These are phyloP conservation scores for Scaptomyza cyrtandrae DNA, from an alignment of 2,888 invertebrate species.

Conservation along the genomic window DNA sequence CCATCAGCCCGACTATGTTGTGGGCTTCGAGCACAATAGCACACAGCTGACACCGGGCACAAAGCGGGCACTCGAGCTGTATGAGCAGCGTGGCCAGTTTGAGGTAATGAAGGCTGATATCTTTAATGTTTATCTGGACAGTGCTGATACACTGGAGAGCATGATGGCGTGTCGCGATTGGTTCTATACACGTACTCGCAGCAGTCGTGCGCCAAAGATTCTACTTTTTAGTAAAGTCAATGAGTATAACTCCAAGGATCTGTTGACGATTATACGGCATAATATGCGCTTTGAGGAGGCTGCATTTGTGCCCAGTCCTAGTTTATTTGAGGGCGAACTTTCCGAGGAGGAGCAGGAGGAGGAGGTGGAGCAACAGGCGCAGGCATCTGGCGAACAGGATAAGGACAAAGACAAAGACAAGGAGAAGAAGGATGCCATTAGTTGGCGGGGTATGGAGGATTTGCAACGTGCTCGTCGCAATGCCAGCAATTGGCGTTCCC, in stretches of 20 bases:
- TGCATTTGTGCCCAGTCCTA: conserved; percentile 64
- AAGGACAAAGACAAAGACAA: conserved; percentile 1
- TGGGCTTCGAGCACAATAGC: conserved; percentile 41
- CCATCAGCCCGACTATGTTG: conserved; percentile 54
- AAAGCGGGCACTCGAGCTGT: conserved; percentile 50
- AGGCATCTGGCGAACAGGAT: neutral
- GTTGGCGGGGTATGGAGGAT: conserved; percentile 70
- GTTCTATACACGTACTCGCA: conserved; percentile 59
- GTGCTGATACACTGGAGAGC: conserved; percentile 68
- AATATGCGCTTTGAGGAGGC: conserved; percentile 68
- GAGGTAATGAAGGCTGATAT: conserved; percentile 58
- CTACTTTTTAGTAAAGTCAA: conserved; percentile 67
- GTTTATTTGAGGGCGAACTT: conserved; percentile 55
- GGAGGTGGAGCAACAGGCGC: conserved; percentile 5
- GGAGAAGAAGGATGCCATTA: conserved; percentile 32
- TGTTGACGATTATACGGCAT: conserved; percentile 58
- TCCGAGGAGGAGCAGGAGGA: conserved; percentile 23
- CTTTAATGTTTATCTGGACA: conserved; percentile 67
- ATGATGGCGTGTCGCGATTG: conserved; percentile 72
- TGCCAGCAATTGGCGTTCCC: conserved; percentile 62
- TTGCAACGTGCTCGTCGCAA: conserved; percentile 64
- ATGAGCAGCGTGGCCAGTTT: conserved; percentile 55
- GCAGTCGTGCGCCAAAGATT: conserved; percentile 62
- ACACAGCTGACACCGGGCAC: conserved; percentile 48
- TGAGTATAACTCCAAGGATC: conserved; percentile 70